These are phyloP conservation scores for Spondyliosoma cantharus DNA, from an alignment of 2,797 vertebrate genomes.

Conservation along the genomic window DNA sequence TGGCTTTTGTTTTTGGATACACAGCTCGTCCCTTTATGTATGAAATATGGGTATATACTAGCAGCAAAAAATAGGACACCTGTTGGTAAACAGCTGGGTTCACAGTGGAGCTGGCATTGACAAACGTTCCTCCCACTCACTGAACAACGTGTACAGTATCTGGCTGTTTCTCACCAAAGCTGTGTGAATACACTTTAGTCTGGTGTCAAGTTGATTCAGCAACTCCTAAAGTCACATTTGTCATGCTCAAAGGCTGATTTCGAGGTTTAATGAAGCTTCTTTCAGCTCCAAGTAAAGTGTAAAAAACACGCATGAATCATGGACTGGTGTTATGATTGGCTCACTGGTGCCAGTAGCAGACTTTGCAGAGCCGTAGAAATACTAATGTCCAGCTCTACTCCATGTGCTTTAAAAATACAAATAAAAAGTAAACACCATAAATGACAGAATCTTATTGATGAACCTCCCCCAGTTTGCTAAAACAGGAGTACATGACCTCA, in stretches of 20 bases:
- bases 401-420: too few relatives aligned
- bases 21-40: background rate
- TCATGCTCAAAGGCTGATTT: background rate
- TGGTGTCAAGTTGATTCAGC: background rate
- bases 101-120: conserved; percentile 16
- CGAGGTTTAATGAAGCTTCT: background rate
- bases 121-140: conserved; percentile 13
- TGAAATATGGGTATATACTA: conserved; percentile 4
- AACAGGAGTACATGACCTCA: background rate
- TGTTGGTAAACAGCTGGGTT: conserved; percentile 42
- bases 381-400: background rate
- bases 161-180: background rate
- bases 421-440: too few relatives aligned
- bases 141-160: conserved; percentile 1
- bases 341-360: background rate
- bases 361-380: conserved; percentile 7
- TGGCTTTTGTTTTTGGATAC: conserved; percentile 22
- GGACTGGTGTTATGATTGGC: background rate
- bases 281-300: background rate
- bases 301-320: background rate
- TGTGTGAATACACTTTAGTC: background rate
- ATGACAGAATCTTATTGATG: background rate
- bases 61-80: conserved; percentile 9
- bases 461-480: background rate
- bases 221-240: background rate